Evolutionary conservation across 2,888 invertebrate species (phyloP).

Genomic region (Synergus japonicus): DNA sequence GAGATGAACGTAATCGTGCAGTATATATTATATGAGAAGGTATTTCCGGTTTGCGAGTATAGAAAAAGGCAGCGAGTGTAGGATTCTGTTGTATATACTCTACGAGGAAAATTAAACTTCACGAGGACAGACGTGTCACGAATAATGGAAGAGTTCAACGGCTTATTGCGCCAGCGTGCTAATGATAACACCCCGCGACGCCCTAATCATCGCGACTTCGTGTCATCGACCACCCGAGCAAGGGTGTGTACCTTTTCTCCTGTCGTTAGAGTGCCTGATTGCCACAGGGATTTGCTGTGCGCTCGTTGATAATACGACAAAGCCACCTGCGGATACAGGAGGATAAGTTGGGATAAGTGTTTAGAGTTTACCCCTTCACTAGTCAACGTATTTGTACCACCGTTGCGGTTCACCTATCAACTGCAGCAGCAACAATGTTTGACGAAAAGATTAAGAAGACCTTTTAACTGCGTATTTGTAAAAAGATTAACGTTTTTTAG

Average conservation of each 20-base stretch:
- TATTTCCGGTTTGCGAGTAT: conserved; percentile 8
- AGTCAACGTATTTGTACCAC: neutral
- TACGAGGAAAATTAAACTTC: conserved; percentile 36
- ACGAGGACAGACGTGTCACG: conserved; percentile 65
- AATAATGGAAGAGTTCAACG: conserved; percentile 67
- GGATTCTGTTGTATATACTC: neutral
- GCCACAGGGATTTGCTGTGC: conserved; percentile 8
- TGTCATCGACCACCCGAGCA: conserved; percentile 54
- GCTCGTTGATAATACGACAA: conserved; percentile 10
- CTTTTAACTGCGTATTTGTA: neutral
- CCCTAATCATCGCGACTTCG: conserved; percentile 58
- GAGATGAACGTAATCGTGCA: conserved; percentile 27
- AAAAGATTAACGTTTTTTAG: neutral
- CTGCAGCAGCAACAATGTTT: neutral
- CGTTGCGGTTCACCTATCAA: neutral
- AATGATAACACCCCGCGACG: conserved; percentile 58
- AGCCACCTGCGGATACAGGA: neutral
- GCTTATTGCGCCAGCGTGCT: conserved; percentile 62
- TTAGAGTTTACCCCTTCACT: conserved; percentile 2
- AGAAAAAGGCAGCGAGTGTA: neutral
- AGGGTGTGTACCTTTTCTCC: conserved; percentile 42
- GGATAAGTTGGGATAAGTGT: conserved; percentile 42
- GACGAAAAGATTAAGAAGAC: neutral
- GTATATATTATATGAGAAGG: neutral
- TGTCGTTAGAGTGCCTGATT: neutral